Conservation (phyloP, 2,888 invertebrate genomes). For the Morpho helenor region DNA sequence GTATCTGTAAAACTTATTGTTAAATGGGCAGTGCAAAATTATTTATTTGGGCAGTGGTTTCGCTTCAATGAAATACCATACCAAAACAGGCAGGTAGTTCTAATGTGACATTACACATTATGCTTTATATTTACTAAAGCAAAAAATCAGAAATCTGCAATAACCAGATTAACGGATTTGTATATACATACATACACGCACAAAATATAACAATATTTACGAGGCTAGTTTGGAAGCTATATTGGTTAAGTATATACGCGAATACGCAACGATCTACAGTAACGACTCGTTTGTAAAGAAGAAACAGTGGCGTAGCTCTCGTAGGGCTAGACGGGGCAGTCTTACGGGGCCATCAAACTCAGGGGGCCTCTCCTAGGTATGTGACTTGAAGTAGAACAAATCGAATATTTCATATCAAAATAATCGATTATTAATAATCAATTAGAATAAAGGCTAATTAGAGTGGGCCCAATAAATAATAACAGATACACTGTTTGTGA, state of each 20-base stretch:
- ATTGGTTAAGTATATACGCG: neutral
- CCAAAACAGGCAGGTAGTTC: conserved; percentile 3
- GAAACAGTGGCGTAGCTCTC: too few relatives aligned
- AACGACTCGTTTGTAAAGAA: too few relatives aligned
- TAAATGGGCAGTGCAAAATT: conserved; percentile 13
- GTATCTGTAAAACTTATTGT: neutral
- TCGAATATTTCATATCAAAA: too few relatives aligned
- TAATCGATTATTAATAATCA: too few relatives aligned
- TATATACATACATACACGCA: neutral
- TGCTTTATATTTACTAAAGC: neutral
- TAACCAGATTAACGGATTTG: neutral
- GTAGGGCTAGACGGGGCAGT: too few relatives aligned
- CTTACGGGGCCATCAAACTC: too few relatives aligned
- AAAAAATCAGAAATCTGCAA: neutral
- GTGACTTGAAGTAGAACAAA: too few relatives aligned
- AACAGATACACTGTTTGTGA: too few relatives aligned
- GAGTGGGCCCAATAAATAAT: too few relatives aligned
- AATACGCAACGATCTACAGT: neutral
- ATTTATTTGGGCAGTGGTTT: conserved; percentile 10
- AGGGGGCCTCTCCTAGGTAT: too few relatives aligned
- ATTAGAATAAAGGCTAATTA: too few relatives aligned
- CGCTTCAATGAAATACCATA: conserved; percentile 3
- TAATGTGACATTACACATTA: neutral
- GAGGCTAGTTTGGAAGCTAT: neutral
- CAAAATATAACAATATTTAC: conserved; percentile 1